Base-by-base conservation (phyloP, 1,140 invertebrate genomes). In the Arctopsyche grandis region DNA sequence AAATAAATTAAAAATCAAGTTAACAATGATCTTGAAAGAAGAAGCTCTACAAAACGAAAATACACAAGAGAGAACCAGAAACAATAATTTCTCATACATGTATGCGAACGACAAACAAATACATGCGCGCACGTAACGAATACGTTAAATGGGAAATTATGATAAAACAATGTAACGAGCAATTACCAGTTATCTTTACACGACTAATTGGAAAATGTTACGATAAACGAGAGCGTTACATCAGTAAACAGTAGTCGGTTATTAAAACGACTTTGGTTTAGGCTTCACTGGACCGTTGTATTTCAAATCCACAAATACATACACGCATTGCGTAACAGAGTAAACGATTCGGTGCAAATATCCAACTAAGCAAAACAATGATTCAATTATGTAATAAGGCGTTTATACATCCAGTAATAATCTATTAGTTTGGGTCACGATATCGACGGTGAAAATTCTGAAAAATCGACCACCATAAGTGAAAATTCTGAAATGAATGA, bases 101-200 rank as follows among this genome's bases (percentile, higher is more conserved):
- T 7, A 38, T 38, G 29, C 29, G 29, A 4, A 38, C 29, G 29
- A 52, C 16, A 52, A 4, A 52, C 12, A 52, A 5, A 52, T 12
- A 52, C 16, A 52, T 52, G 12, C 12, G 12, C 12, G 12, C 44
- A 46, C 44, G 44, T 46, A 46, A 52, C 48, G 48, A 52, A 52
- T 52, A 14, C 3, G 48, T 52, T 12, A 38, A 38, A 38, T 38
- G 16, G 48, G 24, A 66, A 66, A 26, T 66, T 60, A 60, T n/a
- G 63, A 66, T 66, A 66, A 66, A 66, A 29, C 16, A 60, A 60
- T 24, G 9, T 66, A 66, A 66, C 24, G 63, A 66, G 19, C 24
- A 66, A 66, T 66, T 66, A 66, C n/a, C 3, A 5, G 21, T 26
- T 66, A 66, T 66, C 63, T 66, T 66, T 16, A 52, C 29, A 52